Conservation (phyloP, 2,113 vertebrate genomes). For the Jacana jacana region DNA sequence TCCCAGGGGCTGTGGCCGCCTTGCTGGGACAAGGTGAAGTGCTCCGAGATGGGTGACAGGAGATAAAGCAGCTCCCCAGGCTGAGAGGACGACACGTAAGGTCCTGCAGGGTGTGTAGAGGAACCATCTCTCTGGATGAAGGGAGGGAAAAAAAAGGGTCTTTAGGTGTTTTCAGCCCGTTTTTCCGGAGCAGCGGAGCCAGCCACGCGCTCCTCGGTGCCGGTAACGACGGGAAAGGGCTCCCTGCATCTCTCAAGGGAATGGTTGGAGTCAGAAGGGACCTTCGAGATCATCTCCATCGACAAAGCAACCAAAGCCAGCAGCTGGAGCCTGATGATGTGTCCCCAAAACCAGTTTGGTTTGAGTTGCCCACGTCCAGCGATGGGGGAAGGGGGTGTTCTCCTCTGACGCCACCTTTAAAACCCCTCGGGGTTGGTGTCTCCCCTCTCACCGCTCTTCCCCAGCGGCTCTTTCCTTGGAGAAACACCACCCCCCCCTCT, state of each 20-base stretch:
- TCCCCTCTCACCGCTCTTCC: not conserved
- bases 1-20: fast-evolving
- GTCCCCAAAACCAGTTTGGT: not conserved
- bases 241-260: not conserved
- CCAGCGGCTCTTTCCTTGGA: not conserved
- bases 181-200: not conserved
- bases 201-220: not conserved
- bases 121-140: not conserved
- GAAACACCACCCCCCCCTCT: not conserved
- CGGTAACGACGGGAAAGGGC: not conserved
- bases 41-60: not conserved
- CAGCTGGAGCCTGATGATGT: not conserved
- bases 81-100: not conserved
- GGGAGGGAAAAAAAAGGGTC: not conserved
- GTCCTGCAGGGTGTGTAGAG: fast-evolving
- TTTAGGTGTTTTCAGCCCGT: not conserved
- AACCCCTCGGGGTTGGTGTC: not conserved
- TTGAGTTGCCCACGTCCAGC: not conserved
- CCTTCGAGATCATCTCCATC: not conserved
- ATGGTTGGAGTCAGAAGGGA: not conserved
- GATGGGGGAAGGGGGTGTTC: not conserved
- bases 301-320: not conserved
- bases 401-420: not conserved
- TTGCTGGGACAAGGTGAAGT: not conserved
- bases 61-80: not conserved